phyloP scores from a whole-genome alignment of 2,113 vertebrate species.

The Platycercus adscitus region DNA sequence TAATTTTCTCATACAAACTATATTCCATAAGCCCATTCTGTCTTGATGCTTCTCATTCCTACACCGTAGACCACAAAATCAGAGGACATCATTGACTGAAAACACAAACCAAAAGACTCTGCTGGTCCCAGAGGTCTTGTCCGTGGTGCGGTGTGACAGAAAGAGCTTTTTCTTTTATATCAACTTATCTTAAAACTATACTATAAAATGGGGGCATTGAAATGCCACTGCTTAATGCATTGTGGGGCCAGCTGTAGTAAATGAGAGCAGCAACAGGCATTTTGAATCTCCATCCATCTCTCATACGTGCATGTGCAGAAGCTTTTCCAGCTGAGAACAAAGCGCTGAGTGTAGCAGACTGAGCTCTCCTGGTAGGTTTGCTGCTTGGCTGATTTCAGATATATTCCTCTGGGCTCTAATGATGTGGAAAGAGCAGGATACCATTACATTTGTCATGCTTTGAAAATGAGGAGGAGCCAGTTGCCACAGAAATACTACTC shows the following conservation, averaged over 20 bases:
- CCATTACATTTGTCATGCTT: not conserved
- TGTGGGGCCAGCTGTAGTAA: not conserved
- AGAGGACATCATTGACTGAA: not conserved
- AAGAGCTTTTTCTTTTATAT: not conserved
- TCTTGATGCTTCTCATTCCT: not conserved
- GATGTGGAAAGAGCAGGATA: not conserved
- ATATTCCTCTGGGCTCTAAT: constrained; percentile 1
- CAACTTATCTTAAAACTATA: not conserved
- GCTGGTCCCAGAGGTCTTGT: not conserved
- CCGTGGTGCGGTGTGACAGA: not conserved
- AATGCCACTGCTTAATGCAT: not conserved
- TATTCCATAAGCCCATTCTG: not conserved
- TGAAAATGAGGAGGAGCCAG: not conserved
- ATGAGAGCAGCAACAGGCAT: not conserved
- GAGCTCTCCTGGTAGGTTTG: not conserved
- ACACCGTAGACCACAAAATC: not conserved
- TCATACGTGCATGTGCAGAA: not conserved
- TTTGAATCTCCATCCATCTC: not conserved
- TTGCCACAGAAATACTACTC: not conserved
- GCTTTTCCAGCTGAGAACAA: constrained; percentile 18
- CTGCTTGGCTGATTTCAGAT: constrained; percentile 19
- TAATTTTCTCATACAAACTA: not conserved
- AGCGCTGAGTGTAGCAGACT: not conserved
- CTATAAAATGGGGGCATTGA: not conserved
- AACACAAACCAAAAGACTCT: not conserved